Conservation (phyloP, 2,888 invertebrate species). For the Harpalus rubripes region DNA sequence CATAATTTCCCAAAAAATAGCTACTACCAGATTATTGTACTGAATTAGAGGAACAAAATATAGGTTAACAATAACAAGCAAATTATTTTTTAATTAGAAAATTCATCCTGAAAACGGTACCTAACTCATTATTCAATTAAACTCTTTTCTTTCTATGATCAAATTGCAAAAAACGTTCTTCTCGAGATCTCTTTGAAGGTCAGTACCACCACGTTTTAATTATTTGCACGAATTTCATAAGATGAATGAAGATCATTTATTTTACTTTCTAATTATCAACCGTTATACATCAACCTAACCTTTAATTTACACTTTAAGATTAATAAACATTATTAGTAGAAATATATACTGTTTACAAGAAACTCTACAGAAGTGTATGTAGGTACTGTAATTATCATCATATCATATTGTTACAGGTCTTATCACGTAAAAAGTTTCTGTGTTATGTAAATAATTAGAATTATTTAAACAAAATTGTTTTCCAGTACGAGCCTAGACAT, state of each 20-base stretch:
- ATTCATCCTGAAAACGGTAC: no score
- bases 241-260: conserved; percentile 15
- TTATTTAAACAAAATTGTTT: conserved; percentile 16
- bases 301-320: conserved; percentile 17
- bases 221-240: conserved; percentile 3
- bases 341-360: conserved; percentile 4
- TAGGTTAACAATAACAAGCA: no score
- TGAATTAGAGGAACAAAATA: no score
- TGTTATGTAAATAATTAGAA: conserved; percentile 29
- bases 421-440: conserved; percentile 34
- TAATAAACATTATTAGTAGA: conserved; percentile 21
- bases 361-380: conserved; percentile 1
- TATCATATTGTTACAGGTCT: background rate
- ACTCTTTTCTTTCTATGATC: no score
- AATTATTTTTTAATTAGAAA: no score
- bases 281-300: background rate
- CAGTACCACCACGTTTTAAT: background rate
- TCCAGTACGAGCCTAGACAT: background rate
- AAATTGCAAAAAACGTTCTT: no score
- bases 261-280: conserved; percentile 32
- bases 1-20: no score
- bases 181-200: background rate
- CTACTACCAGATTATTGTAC: no score
- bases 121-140: no score
- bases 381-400: conserved; percentile 25